phyloP scores from a whole-genome alignment of 1,140 invertebrate genomes.

The Lysiphlebus fabarum region DNA sequence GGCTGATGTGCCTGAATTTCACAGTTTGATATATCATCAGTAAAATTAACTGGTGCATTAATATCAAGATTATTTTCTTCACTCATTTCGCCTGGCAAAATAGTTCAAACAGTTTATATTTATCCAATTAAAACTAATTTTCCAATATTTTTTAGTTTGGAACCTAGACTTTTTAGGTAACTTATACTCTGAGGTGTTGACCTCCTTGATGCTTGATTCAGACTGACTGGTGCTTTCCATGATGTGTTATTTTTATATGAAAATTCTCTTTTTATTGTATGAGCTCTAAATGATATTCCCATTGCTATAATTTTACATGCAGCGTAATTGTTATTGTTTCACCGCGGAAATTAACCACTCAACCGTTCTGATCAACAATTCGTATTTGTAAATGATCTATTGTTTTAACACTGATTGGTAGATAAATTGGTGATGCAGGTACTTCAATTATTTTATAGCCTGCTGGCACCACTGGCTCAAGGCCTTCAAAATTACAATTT shows the following conservation, averaged over 20 bases:
- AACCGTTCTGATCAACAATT: slow-evolving; percentile 8
- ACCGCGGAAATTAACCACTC: slow-evolving; percentile 5
- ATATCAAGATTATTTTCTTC: too few relatives aligned
- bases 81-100: too few relatives aligned
- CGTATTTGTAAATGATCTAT: background rate
- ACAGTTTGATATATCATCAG: slow-evolving; percentile 36
- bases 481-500: too few relatives aligned
- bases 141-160: too few relatives aligned
- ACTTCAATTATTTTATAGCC: slow-evolving; percentile 17
- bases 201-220: too few relatives aligned
- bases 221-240: too few relatives aligned
- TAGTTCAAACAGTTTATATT: slow-evolving; percentile 27
- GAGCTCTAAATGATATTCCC: background rate
- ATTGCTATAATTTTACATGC: slow-evolving; percentile 1
- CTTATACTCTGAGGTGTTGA: too few relatives aligned
- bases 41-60: too few relatives aligned
- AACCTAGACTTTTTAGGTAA: too few relatives aligned
- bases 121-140: too few relatives aligned
- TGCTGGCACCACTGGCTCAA: slow-evolving; percentile 26
- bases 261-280: background rate
- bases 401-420: background rate
- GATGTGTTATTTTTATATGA: too few relatives aligned
- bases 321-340: slow-evolving; percentile 7
- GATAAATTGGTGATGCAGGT: slow-evolving; percentile 1
- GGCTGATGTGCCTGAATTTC: slow-evolving; percentile 34